Evolutionary conservation across 2,888 invertebrate species (phyloP).

Genomic region (Ptycholaimellus sp.): DNA sequence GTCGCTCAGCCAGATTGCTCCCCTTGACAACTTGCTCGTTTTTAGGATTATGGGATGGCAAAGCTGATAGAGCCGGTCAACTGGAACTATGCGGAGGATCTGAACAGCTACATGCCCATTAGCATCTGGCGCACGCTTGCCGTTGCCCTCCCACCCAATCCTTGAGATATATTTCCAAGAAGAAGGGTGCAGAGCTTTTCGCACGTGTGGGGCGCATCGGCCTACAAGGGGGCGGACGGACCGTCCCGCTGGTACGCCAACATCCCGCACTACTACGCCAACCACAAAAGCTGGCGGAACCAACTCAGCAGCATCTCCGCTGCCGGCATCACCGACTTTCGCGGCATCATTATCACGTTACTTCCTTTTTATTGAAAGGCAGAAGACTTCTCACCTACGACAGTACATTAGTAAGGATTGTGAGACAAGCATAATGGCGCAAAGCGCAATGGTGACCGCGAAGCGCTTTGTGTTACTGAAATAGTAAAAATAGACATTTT

Average conservation of each 20-base stretch:
- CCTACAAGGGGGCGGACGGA: slow-evolving; percentile 38
- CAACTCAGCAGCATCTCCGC: too few relatives aligned
- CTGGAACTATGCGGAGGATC: slow-evolving; percentile 5
- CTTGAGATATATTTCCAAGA: background rate
- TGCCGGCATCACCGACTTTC: slow-evolving; percentile 17
- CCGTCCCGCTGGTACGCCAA: slow-evolving; percentile 28
- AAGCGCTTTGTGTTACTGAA: too few relatives aligned
- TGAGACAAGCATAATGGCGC: too few relatives aligned
- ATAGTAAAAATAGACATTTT: too few relatives aligned
- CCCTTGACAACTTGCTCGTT: too few relatives aligned
- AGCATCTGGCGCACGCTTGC: slow-evolving; percentile 41
- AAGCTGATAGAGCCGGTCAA: slow-evolving; percentile 7
- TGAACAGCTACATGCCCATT: slow-evolving; percentile 5
- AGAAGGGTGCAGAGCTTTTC: slow-evolving; percentile 36
- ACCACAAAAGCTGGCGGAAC: slow-evolving; percentile 25
- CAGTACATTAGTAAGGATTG: too few relatives aligned
- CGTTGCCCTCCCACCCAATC: background rate
- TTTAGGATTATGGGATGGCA: slow-evolving; percentile 1
- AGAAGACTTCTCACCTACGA: background rate
- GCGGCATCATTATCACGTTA: slow-evolving; percentile 27
- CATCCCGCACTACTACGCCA: slow-evolving; percentile 25
- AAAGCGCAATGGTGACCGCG: too few relatives aligned
- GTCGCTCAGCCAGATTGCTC: too few relatives aligned
- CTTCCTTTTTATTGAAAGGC: background rate
- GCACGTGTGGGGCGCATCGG: slow-evolving; percentile 45